Base-by-base conservation (phyloP, 1,140 invertebrate genomes). In the Pentalonia nigronervosa region DNA sequence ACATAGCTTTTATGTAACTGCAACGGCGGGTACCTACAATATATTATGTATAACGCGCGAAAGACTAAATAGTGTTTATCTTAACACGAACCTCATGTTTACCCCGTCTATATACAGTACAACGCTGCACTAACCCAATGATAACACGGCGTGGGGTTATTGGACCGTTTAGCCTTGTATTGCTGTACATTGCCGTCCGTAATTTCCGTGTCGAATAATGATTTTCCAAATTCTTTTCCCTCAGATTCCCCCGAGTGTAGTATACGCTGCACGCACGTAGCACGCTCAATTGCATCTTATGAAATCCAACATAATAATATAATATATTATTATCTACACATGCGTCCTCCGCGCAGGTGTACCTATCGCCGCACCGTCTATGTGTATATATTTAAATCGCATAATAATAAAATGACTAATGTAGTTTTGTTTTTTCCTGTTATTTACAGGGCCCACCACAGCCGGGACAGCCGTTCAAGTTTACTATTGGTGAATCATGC, bases 401-500 rank as follows among this genome's bases (percentile, higher is more conserved):
- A 23, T 84, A 48, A 47, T 20, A 34, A n/a, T n/a, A 86, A n/a
- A 93, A 30, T 53, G 7, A 60, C 36, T 45, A 41, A 60, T 25
- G 41, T 48, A 34, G 60, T 81, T 93, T 60, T 93, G 25, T 93
- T 94, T 83, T 95, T 94, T 45, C 36, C 3, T 21, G 0, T 90
- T 94, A 95, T 94, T 96, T 96, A 91, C 95, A 98, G 98, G 98
- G 98, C 94, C 98, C 98, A 95, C 98, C 98, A 95, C 97, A 98
- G 95, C 97, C 97, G 96, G 96, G 97, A 96, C 96, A 98, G 96
- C 97, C 98, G 96, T 96, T 99, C 95, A 99, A 99, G 96, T 99
- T 99, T 96, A 99, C 98, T 94, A 97, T 99, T 95, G 97, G 97
- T 84, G 99, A 99, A 95, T 98, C 98, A 94, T 98, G 99, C 96